Evolutionary conservation across 2,888 invertebrate genomes (phyloP).

Genomic region (Perdita meconis): DNA sequence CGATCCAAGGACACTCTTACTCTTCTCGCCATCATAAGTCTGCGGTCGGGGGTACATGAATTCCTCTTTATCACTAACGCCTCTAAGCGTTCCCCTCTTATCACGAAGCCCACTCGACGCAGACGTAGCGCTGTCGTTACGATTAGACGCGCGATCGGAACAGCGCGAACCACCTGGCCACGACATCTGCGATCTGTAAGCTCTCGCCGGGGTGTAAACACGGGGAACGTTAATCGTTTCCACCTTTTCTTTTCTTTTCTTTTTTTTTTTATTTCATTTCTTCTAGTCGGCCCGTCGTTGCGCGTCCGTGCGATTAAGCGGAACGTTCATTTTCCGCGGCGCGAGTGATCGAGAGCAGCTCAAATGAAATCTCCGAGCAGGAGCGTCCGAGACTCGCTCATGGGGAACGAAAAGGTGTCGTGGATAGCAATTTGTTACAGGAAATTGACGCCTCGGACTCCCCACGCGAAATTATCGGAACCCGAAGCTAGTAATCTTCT

Average conservation of each 20-base stretch:
- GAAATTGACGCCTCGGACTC: constrained; percentile 19
- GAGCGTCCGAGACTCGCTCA: background rate
- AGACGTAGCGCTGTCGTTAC: constrained; percentile 55
- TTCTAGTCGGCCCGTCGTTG: background rate
- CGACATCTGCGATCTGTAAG: constrained; percentile 29
- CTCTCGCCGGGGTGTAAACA: constrained; percentile 39
- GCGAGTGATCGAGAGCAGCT: background rate
- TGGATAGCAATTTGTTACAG: constrained; percentile 40
- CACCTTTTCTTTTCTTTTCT: no score
- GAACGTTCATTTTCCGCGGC: background rate
- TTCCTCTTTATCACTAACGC: background rate
- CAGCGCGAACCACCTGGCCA: constrained; percentile 6
- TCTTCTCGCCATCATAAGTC: background rate
- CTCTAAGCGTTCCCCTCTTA: constrained; percentile 21
- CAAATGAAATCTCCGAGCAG: constrained; percentile 16
- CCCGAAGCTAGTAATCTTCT: constrained; percentile 16
- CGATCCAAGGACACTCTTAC: background rate
- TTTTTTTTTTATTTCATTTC: background rate
- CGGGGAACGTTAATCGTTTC: background rate
- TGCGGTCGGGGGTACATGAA: background rate
- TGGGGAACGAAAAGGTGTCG: constrained; percentile 21
- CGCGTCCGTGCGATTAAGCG: constrained; percentile 15
- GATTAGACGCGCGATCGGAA: constrained; percentile 53
- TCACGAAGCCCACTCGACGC: constrained; percentile 14
- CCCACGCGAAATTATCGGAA: constrained; percentile 5